Conservation (phyloP, 2,797 vertebrate species). For the Cuniculus paca region DNA sequence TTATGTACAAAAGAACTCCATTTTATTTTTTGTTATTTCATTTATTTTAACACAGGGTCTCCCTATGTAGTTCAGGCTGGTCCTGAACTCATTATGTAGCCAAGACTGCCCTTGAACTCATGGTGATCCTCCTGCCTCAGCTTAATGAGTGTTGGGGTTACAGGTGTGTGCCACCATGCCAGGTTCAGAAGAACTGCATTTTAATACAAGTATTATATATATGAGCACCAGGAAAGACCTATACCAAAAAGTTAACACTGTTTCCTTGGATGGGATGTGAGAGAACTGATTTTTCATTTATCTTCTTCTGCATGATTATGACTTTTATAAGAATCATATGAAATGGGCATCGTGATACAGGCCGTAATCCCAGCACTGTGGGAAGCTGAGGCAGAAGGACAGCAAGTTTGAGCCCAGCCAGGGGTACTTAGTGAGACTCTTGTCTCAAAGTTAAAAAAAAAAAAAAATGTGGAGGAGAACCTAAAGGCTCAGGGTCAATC, state of each 20-base stretch:
- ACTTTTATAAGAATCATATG: slow-evolving; percentile 1
- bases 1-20: not conserved
- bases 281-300: slow-evolving; percentile 24
- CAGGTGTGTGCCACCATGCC: not conserved
- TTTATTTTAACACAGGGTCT: not conserved
- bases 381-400: not conserved
- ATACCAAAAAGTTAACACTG: not conserved
- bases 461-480: not conserved
- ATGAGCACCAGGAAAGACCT: not conserved
- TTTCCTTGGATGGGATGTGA: not conserved
- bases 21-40: not conserved
- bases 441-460: not conserved
- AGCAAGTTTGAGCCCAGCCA: not conserved
- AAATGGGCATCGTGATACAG: not conserved
- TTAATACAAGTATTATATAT: slow-evolving; percentile 27
- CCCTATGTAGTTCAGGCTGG: not conserved
- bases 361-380: not conserved
- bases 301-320: not conserved
- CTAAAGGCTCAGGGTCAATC: not conserved
- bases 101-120: not conserved
- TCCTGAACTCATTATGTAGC: not conserved
- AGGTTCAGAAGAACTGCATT: not conserved
- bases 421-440: not conserved
- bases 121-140: not conserved
- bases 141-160: not conserved